Conservation (phyloP, 2,888 invertebrate genomes). For the Electrophaes corylata region DNA sequence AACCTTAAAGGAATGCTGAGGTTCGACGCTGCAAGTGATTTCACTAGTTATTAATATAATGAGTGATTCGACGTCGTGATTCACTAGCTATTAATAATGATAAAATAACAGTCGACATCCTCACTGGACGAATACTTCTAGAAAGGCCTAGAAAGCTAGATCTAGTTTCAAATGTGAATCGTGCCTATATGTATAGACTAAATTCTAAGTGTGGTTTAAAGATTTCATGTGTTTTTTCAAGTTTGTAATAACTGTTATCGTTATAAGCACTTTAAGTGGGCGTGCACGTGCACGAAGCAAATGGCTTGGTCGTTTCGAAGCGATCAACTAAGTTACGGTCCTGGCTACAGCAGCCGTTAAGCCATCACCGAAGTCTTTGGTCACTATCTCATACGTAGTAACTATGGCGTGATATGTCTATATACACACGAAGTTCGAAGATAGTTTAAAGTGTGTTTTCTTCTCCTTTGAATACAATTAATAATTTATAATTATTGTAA, state of each 20-base stretch:
- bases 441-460: not conserved
- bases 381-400: conserved; percentile 2
- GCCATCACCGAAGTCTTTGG: not conserved
- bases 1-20: no score
- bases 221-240: conserved; percentile 47
- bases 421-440: not conserved
- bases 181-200: conserved; percentile 67
- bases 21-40: no score
- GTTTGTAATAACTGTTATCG: conserved; percentile 39
- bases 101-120: conserved; percentile 31
- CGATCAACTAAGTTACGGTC: not conserved
- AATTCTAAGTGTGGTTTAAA: conserved; percentile 57
- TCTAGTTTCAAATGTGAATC: conserved; percentile 74
- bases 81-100: not conserved
- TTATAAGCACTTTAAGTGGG: conserved; percentile 25
- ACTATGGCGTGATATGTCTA: conserved; percentile 38
- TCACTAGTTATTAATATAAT: no score
- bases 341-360: no score
- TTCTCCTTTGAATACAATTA: not conserved
- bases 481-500: conserved; percentile 5
- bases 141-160: conserved; percentile 77
- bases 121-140: conserved; percentile 60
- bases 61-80: no score
- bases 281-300: no score
- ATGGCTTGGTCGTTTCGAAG: not conserved